Evolutionary conservation across 2,113 vertebrate genomes (phyloP).

Genomic region (Oreamnos americanus): DNA sequence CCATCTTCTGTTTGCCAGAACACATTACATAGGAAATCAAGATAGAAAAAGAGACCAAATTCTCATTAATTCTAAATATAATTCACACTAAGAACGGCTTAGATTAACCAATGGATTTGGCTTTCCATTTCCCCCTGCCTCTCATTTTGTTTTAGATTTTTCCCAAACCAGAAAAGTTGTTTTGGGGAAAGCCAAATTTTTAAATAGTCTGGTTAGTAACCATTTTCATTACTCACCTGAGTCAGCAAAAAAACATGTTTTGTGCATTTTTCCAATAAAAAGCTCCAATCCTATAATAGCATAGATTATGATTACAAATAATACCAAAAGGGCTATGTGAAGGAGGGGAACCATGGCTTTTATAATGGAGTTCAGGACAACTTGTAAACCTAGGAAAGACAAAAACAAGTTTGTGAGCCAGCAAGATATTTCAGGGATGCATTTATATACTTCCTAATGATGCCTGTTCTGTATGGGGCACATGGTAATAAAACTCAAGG

Average conservation of each 20-base stretch:
- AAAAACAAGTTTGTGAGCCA: constrained; percentile 54
- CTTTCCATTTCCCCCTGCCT: not conserved
- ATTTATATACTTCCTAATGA: not conserved
- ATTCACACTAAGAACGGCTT: not conserved
- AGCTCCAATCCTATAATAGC: constrained; percentile 99
- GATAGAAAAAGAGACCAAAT: not conserved
- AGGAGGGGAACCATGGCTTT: constrained; percentile 99
- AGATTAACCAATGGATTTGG: not conserved
- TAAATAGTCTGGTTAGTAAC: not conserved
- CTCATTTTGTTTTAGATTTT: not conserved
- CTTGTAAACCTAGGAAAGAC: constrained; percentile 94
- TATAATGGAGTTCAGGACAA: constrained; percentile 99
- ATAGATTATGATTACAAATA: constrained; percentile 99
- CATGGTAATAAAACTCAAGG: constrained; percentile 8
- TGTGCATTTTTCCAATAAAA: constrained; percentile 99
- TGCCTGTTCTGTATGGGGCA: not conserved
- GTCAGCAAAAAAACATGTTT: constrained; percentile 92
- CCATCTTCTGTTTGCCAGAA: not conserved
- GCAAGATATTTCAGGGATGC: not conserved
- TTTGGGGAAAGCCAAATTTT: not conserved
- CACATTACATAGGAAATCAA: not conserved
- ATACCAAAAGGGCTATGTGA: constrained; percentile 98
- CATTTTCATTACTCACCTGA: constrained; percentile 83
- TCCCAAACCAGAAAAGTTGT: not conserved
- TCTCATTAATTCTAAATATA: not conserved